Conservation (phyloP, 2,888 invertebrate species). For the Chrysomela aeneicollis region DNA sequence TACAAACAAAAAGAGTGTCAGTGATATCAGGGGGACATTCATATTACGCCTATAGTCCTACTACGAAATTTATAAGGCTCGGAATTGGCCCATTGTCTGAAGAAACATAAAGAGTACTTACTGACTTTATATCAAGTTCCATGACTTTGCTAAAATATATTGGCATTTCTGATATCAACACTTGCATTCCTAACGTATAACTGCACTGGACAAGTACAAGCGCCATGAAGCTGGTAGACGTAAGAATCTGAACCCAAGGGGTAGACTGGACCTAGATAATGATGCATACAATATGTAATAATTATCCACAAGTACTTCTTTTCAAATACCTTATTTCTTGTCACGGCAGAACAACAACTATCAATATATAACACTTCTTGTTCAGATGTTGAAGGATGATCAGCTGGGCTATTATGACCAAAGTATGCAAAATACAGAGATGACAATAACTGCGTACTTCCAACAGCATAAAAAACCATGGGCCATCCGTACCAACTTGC, state of each 20-base stretch:
- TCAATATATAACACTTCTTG: constrained; percentile 76
- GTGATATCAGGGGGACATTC: too few species aligned
- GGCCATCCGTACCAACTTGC: constrained; percentile 79
- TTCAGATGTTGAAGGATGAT: constrained; percentile 67
- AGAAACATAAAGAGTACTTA: too few species aligned
- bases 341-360: constrained; percentile 33
- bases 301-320: too few species aligned
- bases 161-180: constrained; percentile 1
- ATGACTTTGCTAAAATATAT: constrained; percentile 10
- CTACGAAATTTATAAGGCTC: too few species aligned
- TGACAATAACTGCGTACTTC: constrained; percentile 71
- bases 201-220: not conserved
- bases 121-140: constrained; percentile 9
- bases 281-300: not conserved
- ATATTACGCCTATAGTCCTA: too few species aligned
- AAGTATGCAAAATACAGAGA: constrained; percentile 67
- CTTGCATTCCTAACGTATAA: not conserved
- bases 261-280: not conserved
- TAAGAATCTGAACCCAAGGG: constrained; percentile 1
- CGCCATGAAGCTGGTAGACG: not conserved
- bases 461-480: constrained; percentile 82
- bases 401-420: constrained; percentile 73
- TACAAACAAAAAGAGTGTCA: too few species aligned
- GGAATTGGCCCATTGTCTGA: too few species aligned
- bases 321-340: too few species aligned